A percentile compares a stretch with the other conserved stretches of the same genome.
Evolutionary conservation across 1,140 invertebrate genomes (phyloP).

Genomic region (Aphaenogaster floridana): DNA sequence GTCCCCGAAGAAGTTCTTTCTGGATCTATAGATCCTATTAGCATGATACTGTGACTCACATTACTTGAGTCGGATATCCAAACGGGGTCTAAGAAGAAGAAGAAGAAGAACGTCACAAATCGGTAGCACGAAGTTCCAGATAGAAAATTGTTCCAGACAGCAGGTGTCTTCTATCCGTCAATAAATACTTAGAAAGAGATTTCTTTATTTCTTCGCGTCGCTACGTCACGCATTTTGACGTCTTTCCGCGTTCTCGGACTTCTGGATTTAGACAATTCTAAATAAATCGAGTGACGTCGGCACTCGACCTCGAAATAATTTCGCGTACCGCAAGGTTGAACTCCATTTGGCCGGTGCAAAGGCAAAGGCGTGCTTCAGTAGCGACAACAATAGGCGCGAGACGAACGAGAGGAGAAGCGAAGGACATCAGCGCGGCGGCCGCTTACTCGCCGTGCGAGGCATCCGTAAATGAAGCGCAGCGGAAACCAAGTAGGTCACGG

Average conservation of each 20-base stretch:
- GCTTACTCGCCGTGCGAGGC: neutral
- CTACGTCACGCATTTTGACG: neutral
- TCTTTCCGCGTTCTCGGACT: neutral
- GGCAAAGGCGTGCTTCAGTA: neutral
- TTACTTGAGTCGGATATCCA: too few relatives aligned
- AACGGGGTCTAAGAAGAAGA: too few relatives aligned
- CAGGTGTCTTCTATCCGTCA: neutral
- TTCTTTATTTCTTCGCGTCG: neutral
- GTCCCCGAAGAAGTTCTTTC: too few relatives aligned
- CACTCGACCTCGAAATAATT: slow-evolving; percentile 45
- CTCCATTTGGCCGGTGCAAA: neutral
- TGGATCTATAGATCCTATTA: too few relatives aligned
- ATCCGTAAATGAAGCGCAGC: slow-evolving; percentile 24
- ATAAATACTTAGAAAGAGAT: neutral
- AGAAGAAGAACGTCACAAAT: neutral
- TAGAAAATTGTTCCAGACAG: too few relatives aligned
- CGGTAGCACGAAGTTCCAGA: neutral
- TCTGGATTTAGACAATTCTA: slow-evolving; percentile 41
- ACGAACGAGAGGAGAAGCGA: neutral
- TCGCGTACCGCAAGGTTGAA: neutral
- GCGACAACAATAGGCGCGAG: slow-evolving; percentile 22
- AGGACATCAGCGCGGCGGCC: neutral
- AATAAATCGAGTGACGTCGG: slow-evolving; percentile 28
- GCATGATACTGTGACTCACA: too few relatives aligned
- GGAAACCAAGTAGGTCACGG: slow-evolving; percentile 24